phyloP scores from a whole-genome alignment of 2,888 invertebrate species.

The Campoletis raptor region DNA sequence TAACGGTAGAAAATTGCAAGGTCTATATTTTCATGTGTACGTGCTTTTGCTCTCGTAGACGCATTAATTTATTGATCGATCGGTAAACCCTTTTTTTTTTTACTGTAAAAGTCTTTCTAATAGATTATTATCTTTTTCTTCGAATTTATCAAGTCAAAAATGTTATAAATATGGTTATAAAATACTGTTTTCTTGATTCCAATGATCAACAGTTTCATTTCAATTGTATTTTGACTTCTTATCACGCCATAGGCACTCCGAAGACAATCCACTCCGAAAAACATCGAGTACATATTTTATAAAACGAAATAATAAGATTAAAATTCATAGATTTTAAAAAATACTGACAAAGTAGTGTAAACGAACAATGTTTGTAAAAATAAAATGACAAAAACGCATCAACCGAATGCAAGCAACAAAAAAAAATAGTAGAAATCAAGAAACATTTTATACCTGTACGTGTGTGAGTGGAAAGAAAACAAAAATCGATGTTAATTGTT shows the following conservation, averaged over 20 bases:
- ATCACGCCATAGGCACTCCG: neutral
- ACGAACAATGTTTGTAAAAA: slow-evolving; percentile 15
- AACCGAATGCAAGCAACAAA: neutral
- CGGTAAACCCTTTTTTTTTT: slow-evolving; percentile 25
- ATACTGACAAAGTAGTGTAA: neutral
- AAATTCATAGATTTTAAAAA: neutral
- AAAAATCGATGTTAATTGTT: slow-evolving; percentile 49
- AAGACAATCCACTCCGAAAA: slow-evolving; percentile 27
- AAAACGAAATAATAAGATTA: neutral
- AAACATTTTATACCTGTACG: slow-evolving; percentile 59
- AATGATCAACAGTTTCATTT: neutral
- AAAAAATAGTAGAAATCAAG: neutral
- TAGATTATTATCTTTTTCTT: neutral
- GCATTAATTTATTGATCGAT: slow-evolving; percentile 33
- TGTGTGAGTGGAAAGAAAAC: slow-evolving; percentile 38
- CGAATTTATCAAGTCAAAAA: neutral
- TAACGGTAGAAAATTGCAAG: slow-evolving; percentile 37
- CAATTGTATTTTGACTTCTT: neutral
- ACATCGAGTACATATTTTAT: slow-evolving; percentile 14
- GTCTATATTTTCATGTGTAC: slow-evolving; percentile 30
- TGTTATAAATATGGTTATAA: neutral
- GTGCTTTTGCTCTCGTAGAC: slow-evolving; percentile 36
- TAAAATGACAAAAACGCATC: slow-evolving; percentile 19
- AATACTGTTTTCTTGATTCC: neutral
- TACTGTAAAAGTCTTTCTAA: neutral